A percentile compares a stretch with the other conserved stretches of the same genome.
These are phyloP conservation scores for Daktulosphaira vitifoliae DNA, from an alignment of 1,140 invertebrate species.

Conservation along the genomic window DNA sequence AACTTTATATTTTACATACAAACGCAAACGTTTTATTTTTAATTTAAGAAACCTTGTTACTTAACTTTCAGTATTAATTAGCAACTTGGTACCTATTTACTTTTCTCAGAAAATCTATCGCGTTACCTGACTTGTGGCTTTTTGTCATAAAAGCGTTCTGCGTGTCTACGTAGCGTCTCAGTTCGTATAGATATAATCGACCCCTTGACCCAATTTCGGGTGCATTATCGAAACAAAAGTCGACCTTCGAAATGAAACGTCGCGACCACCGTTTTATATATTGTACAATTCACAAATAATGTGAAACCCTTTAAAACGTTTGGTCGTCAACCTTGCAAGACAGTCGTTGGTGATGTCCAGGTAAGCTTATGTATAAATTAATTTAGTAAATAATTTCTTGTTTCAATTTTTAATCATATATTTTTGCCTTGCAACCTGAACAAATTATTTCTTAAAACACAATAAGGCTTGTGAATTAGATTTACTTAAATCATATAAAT, in stretches of 20 bases:
- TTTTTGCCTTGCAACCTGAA: no score
- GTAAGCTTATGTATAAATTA: not conserved
- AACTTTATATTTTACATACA: no score
- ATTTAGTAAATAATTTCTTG: not conserved
- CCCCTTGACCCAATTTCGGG: slow-evolving; percentile 19
- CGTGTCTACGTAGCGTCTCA: slow-evolving; percentile 1
- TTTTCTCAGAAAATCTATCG: no score
- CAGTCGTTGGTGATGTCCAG: slow-evolving; percentile 13
- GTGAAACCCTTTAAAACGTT: not conserved
- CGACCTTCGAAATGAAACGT: slow-evolving; percentile 22
- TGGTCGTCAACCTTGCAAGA: not conserved
- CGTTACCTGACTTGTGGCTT: slow-evolving; percentile 3
- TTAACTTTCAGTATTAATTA: no score
- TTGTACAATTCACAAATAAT: not conserved
- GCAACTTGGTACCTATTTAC: no score
- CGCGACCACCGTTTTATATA: not conserved
- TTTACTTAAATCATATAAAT: not conserved
- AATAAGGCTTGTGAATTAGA: not conserved
- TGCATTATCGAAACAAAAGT: slow-evolving; percentile 12
- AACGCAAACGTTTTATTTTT: no score
- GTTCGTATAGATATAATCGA: slow-evolving; percentile 6
- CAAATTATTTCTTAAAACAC: no score
- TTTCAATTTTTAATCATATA: not conserved
- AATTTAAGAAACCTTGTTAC: no score
- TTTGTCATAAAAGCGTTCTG: slow-evolving; percentile 8